phyloP scores from a whole-genome alignment of 2,888 invertebrate species.

The Anagyrus pseudococci region DNA sequence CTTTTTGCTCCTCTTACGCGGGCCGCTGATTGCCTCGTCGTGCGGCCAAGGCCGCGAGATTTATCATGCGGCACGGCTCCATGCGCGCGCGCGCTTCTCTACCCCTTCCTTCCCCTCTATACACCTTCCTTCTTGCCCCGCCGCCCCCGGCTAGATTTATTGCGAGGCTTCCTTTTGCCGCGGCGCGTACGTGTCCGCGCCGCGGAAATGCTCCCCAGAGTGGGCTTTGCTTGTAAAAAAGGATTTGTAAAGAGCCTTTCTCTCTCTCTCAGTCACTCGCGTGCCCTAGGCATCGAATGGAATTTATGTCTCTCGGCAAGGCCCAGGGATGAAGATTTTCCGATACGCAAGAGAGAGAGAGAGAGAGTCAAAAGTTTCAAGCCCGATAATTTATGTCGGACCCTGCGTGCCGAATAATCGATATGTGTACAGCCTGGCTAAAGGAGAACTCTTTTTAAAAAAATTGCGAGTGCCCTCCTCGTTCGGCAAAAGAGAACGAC shows the following conservation, averaged over 20 bases:
- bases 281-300: not conserved
- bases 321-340: too few relatives aligned
- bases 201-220: conserved; percentile 9
- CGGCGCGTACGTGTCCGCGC: conserved; percentile 15
- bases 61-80: conserved; percentile 5
- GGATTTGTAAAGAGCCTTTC: not conserved
- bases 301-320: too few relatives aligned
- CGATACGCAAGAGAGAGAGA: too few relatives aligned
- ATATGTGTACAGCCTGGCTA: not conserved
- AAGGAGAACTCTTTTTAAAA: too few relatives aligned
- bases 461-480: too few relatives aligned
- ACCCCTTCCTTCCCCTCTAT: too few relatives aligned
- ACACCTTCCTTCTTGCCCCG: too few relatives aligned
- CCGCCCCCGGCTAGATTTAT: conserved; percentile 30
- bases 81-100: conserved; percentile 12
- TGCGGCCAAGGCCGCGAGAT: conserved; percentile 13
- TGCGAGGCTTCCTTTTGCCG: conserved; percentile 18
- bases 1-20: not conserved
- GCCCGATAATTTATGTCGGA: too few relatives aligned
- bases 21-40: not conserved
- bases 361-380: not conserved
- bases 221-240: conserved; percentile 18
- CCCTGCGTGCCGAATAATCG: too few relatives aligned
- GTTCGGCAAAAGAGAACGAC: too few relatives aligned
- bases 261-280: not conserved